Evolutionary conservation across 2,797 vertebrate species (phyloP), one percentile per base, ranked within the genome.

Genomic region (Mastacembelus armatus): DNA sequence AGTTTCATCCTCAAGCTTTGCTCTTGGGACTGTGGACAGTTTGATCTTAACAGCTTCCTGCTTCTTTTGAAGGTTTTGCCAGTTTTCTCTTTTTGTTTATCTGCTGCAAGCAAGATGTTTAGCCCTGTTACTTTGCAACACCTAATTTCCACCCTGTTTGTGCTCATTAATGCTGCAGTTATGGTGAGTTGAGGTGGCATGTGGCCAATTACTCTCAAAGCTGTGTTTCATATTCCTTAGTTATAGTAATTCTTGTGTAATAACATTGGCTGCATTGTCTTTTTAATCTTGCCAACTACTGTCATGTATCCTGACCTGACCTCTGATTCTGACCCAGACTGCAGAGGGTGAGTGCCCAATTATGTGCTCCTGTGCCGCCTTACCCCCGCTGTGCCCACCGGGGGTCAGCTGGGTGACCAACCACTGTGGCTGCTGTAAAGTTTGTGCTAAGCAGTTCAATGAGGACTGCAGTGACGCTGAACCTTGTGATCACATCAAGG

Each of bases 401-500:
- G 92, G 93, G 0, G 77, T 93, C 74, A 94, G 93, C 81, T 86
- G 80, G 90, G 89, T 91, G 72, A 78, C 67, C 0, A 92, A 94
- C 54, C 64, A 64, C 44, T 94, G 93, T 4, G 91, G 91, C 66
- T 94, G 94, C 87, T 94, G 94, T 67, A 93, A 91, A 71, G 85
- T 93, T 22, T 94, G 94, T 3, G 91, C 93, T 0, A 78, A 81
- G 55, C 93, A 94, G 87, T 94, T 92, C 68, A 94, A 94, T 22
- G 80, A 94, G 66, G 91, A 93, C 81, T 94, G 94, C 54, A 81
- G 89, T 14, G 29, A 73, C 8, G 69, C 74, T 0, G 66, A 88
- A 69, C 93, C 92, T 27, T 94, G 94, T 0, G 94, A 94, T 77
- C 91, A 94, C 84, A 93, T 94, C 77, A 94, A 94, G 83, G 94